Evolutionary conservation across 2,113 vertebrate genomes (phyloP), one percentile per base, ranked within the genome.

Genomic region (Coptodon bakossiorum): DNA sequence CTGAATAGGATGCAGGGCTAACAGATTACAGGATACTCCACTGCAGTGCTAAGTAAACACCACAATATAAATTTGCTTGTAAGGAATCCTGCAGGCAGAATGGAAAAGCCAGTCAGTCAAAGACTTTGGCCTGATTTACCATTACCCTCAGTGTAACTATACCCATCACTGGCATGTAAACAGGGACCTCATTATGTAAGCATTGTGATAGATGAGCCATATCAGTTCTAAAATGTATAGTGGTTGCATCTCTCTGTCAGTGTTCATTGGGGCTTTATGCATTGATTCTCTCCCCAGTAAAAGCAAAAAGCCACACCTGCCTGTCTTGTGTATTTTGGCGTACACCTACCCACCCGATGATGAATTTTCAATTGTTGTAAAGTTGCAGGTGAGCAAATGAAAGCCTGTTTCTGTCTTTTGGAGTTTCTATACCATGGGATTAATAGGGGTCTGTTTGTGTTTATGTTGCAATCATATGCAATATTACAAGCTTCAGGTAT

Each of bases 221-320:
- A 89, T 92, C 86, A 89, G 94, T 94, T 83, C 71, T 76, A 57
- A 4, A 27, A 52, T 57, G 80, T 79, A 52, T 29, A 83, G 50
- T 83, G 57, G n/a, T 40, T 86, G 50, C 86, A 56, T 57, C 22
- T 84, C 80, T 87, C 66, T 61, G 50, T 80, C 82, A 80, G 17
- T 88, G 68, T 86, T 89, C 84, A 88, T 40, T 27, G 76, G 16
- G 87, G 31, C 78, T 52, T 50, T 27, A 45, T 24, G 76, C 7
- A 43, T 48, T 53, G 45, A 86, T 54, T 90, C 54, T 90, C 80
- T 85, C 38, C 52, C 31, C 16, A 71, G 71, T 57, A 48, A 68
- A 91, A 59, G 27, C 31, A 83, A 38, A 57, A 36, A 76, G 4
- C 19, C 43, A 43, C 76, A 16, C n/a, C 45, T 36, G 48, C 43